phyloP scores from a whole-genome alignment of 1,140 invertebrate genomes.

The Mesaphorura yosii region DNA sequence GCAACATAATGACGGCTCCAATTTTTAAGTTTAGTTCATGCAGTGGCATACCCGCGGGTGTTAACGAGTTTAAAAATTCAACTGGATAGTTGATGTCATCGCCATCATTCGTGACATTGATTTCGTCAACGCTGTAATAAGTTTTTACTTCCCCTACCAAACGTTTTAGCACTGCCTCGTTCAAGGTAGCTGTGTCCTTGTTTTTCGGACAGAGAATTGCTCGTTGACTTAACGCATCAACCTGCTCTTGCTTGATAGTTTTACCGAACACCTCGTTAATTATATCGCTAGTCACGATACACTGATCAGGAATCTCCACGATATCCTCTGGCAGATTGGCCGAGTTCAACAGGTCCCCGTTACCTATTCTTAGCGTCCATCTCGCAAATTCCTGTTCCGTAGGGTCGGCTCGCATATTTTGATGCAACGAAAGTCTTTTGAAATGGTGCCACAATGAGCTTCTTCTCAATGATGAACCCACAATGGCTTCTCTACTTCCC shows the following conservation, averaged over 20 bases:
- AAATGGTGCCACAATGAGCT: conserved; percentile 33
- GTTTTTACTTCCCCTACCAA: conserved; percentile 3
- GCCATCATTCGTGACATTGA: conserved; percentile 26
- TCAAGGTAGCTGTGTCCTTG: conserved; percentile 25
- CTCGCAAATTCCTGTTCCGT: conserved; percentile 14
- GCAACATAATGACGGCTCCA: conserved; percentile 35
- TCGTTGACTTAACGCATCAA: conserved; percentile 35
- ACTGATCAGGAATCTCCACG: conserved; percentile 28
- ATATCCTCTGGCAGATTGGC: conserved; percentile 9
- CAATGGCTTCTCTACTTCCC: conserved; percentile 38
- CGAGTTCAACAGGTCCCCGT: conserved; percentile 19
- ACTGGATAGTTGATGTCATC: conserved; percentile 30
- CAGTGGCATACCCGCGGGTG: conserved; percentile 34
- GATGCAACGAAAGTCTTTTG: conserved; percentile 13
- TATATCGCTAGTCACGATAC: conserved; percentile 28
- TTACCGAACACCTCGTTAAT: conserved; percentile 33
- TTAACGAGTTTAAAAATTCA: conserved; percentile 36
- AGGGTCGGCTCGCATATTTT: conserved; percentile 28
- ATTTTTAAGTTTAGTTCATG: conserved; percentile 37
- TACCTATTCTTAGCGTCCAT: conserved; percentile 22
- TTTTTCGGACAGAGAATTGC: conserved; percentile 32
- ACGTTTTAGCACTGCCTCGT: conserved; percentile 23
- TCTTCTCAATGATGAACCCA: conserved; percentile 36
- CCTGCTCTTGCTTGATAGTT: conserved; percentile 25
- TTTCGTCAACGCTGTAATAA: conserved; percentile 23